Percentiles rank a stretch among this genome's conserved stretches.
Evolutionary conservation across 2,888 invertebrate genomes (phyloP).

Genomic region (Tetragonisca angustula): DNA sequence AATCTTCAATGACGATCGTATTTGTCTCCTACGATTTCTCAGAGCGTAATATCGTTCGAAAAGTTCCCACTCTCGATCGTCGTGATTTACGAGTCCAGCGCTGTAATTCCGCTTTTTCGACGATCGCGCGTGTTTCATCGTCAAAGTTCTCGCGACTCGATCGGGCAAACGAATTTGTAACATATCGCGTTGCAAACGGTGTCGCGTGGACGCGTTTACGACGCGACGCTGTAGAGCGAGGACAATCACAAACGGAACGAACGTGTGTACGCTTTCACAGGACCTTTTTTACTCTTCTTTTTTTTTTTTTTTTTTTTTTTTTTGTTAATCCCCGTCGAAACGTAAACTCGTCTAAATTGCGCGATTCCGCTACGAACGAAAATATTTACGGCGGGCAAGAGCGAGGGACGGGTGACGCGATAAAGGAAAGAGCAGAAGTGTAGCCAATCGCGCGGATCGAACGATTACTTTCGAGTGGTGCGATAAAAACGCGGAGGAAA

Average conservation of each 20-base stretch:
- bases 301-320: too few species aligned
- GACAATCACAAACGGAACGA: too few species aligned
- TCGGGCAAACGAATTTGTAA: not conserved
- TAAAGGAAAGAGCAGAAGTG: constrained; percentile 35
- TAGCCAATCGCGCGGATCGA: constrained; percentile 15
- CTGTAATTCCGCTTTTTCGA: not conserved
- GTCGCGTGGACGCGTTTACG: not conserved
- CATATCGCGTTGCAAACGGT: not conserved
- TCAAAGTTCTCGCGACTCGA: not conserved
- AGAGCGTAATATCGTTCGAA: not conserved
- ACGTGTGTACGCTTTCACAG: not conserved
- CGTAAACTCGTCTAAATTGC: constrained; percentile 20
- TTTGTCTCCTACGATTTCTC: not conserved
- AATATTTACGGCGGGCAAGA: not conserved
- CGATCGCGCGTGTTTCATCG: not conserved
- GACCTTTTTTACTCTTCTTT: not conserved
- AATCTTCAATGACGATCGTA: not conserved
- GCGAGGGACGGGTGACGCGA: not conserved
- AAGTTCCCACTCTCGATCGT: constrained; percentile 1
- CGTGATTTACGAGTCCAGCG: constrained; percentile 5
- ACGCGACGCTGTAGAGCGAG: too few species aligned
- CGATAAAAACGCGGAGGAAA: constrained; percentile 38
- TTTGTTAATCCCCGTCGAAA: not conserved
- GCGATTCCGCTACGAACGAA: not conserved
- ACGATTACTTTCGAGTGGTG: not conserved